Evolutionary conservation across 2,888 invertebrate genomes (phyloP).

Genomic region (Dryadula phaetusa): DNA sequence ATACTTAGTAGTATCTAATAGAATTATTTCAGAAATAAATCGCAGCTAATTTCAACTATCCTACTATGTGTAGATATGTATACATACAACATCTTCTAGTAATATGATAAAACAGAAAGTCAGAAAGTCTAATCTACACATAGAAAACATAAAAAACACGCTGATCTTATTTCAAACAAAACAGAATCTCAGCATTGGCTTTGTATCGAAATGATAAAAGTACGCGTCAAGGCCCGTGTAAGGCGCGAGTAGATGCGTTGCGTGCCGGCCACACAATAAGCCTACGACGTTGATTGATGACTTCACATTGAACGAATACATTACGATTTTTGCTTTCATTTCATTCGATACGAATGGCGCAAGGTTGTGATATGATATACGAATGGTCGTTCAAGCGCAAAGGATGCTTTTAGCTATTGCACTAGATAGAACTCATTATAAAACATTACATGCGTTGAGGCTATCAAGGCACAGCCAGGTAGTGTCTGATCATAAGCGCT

Average conservation of each 20-base stretch:
- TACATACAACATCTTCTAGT: neutral
- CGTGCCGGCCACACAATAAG: slow-evolving; percentile 83
- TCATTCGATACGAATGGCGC: slow-evolving; percentile 81
- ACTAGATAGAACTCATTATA: slow-evolving; percentile 34
- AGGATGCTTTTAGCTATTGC: slow-evolving; percentile 42
- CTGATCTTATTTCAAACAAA: slow-evolving; percentile 47
- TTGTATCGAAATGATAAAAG: slow-evolving; percentile 71
- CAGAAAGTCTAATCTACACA: slow-evolving; percentile 23
- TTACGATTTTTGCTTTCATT: slow-evolving; percentile 84
- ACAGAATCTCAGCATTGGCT: slow-evolving; percentile 57
- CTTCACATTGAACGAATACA: slow-evolving; percentile 81
- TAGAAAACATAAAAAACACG: slow-evolving; percentile 29
- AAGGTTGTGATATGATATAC: slow-evolving; percentile 82
- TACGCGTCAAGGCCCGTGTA: slow-evolving; percentile 60
- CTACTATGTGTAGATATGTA: too few relatives aligned
- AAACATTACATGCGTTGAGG: neutral
- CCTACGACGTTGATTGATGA: slow-evolving; percentile 81
- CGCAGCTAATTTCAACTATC: too few relatives aligned
- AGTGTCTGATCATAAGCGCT: neutral
- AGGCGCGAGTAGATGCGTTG: slow-evolving; percentile 61
- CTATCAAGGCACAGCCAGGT: neutral
- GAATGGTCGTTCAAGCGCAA: slow-evolving; percentile 43
- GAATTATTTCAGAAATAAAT: too few relatives aligned
- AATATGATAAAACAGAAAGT: neutral
- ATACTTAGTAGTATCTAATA: too few relatives aligned